Evolutionary conservation across 2,797 vertebrate genomes (phyloP), one percentile per base, ranked within the genome.

Genomic region (Phoxinus dragarum): DNA sequence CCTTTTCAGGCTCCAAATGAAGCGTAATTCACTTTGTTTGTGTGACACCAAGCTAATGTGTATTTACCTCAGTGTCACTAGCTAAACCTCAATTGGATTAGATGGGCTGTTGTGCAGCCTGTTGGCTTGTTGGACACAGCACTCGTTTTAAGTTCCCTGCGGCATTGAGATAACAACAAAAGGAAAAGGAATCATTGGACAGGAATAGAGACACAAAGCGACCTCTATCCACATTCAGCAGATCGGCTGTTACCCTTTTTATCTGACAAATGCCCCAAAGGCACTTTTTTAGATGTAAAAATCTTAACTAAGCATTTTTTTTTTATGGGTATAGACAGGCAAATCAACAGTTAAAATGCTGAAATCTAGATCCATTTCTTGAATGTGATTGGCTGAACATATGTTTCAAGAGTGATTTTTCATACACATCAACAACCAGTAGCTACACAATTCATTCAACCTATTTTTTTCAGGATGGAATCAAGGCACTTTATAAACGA

Each of bases 11-110:
- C 73, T 74, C 81, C 72, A 83, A 86, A 89, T 94, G 91, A 92
- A 89, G 90, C 88, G 74, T 93, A 94, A 94, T 92, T 92, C 81
- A 89, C 93, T 95, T 93, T 93, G 81, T 19, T 84, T 19, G 87
- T 78, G 87, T 91, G 90, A 90, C 84, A 80, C 66, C 76, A 66
- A 85, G 42, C 42, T 72, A 84, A 84, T 78, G 82, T 84, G 34
- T 71, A 61, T 88, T 86, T 91, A 90, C 91, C 87, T 88, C 89
- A 89, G 78, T 86, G 87, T 80, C 92, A 90, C 88, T 90, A 86
- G 85, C 85, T 68, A 80, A 77, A 67, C 79, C 68, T 56, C 88
- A 85, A 93, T 94, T 90, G 86, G 88, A 94, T 95, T 93, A 93
- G 86, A 88, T 81, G 52, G n/a, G 27, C 72, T 61, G 64, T 81